Evolutionary conservation across 1,140 invertebrate species (phyloP), one percentile per base, ranked within the genome.

Genomic region (Lepidurus packardi): DNA sequence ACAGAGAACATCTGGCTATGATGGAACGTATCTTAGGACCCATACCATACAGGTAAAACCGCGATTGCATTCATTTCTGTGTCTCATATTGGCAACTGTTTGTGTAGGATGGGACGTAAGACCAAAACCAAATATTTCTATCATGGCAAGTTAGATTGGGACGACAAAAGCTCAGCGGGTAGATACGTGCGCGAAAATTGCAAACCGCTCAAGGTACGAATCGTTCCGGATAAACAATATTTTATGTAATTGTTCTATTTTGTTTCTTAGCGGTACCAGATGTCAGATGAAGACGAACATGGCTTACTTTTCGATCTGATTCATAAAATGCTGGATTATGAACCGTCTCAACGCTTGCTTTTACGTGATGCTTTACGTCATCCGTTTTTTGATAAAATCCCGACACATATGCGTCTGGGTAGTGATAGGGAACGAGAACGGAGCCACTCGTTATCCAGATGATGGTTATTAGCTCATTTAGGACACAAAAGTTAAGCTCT

Each of bases 1-100:
- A 99, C 87, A 90, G 95, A 75, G 98, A 99, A 85, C 98, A 99
- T 88, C 89, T 99, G 82, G 98, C 98, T 74, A 99, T 99, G 97
- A 99, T 99, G 97, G 97, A 99, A 85, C 89, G 97, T 82, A 99
- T 99, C 82, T 88, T 99, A 65, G 97, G 98, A 74, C 91, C 93
- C 80, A 92, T 99, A 84, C 98, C 97, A 73, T 93, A 94, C 86
- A 91, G 96, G 88, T 89, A 83, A 45, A 73, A 43, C 16, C n/a
- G 8, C 41, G 11, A 8, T 7, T 74, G 13, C 34, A 34, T 3
- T 34, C 16, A n/a, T 13, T 41, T 78, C 13, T 74, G 8, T 24
- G 11, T 41, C 74, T 43, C 21, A 10, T 74, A 73, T 78, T 76
- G 0, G 21, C 21, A 9, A n/a, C 21, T 43, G 16, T 41, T 0